Percentiles rank a stretch among this genome's conserved stretches.
These are phyloP conservation scores for Parthenolecanium corni DNA, from an alignment of 2,888 invertebrate species.

Conservation along the genomic window DNA sequence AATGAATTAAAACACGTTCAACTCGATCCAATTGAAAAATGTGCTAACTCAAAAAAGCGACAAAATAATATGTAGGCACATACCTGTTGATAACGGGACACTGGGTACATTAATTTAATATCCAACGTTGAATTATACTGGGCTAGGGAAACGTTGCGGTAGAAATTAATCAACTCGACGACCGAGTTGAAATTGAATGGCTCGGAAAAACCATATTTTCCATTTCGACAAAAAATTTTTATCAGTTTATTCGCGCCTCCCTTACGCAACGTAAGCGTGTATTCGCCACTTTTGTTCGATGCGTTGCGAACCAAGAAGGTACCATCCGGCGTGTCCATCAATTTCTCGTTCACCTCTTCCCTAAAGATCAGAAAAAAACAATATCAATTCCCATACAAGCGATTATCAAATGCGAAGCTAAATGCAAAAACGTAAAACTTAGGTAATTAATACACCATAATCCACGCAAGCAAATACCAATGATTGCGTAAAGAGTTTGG, in stretches of 20 bases:
- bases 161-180: conserved; percentile 79
- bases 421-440: too few species aligned
- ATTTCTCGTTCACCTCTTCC: conserved; percentile 84
- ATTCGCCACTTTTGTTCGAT: conserved; percentile 88
- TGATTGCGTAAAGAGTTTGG: too few species aligned
- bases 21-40: too few species aligned
- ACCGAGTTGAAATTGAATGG: conserved; percentile 71
- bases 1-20: too few species aligned
- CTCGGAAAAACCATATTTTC: conserved; percentile 85
- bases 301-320: conserved; percentile 95
- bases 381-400: not conserved
- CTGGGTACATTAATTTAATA: conserved; percentile 77
- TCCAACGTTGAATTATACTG: conserved; percentile 89
- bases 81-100: conserved; percentile 55
- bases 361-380: conserved; percentile 39
- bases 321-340: conserved; percentile 83
- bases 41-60: too few species aligned
- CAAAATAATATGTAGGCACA: too few species aligned
- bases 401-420: too few species aligned
- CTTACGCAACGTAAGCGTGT: conserved; percentile 87
- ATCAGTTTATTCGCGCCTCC: conserved; percentile 92
- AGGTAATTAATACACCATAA: too few species aligned
- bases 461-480: too few species aligned
- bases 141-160: conserved; percentile 70
- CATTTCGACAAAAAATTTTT: conserved; percentile 82